These are phyloP conservation scores for Gymnothorax reevesii DNA, from an alignment of 2,797 vertebrate species.

Conservation along the genomic window DNA sequence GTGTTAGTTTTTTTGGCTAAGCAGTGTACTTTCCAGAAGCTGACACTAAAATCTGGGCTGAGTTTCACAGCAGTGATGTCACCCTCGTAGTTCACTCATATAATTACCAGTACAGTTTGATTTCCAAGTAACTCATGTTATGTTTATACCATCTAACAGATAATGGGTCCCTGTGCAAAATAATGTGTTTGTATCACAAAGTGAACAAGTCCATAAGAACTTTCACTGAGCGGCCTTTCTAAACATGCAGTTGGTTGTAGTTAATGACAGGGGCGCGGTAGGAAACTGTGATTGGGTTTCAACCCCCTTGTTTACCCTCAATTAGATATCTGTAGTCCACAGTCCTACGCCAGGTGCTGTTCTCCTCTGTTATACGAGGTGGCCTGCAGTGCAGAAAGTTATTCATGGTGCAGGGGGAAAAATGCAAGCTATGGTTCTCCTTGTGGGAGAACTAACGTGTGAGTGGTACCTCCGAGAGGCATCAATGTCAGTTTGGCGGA, in stretches of 20 bases:
- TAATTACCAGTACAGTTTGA: neutral
- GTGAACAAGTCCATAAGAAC: neutral
- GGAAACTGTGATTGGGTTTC: neutral
- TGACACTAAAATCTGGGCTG: neutral
- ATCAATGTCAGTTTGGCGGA: neutral
- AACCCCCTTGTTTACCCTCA: neutral
- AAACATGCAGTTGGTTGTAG: neutral
- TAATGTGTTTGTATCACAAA: neutral
- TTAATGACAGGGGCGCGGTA: neutral
- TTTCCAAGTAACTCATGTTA: neutral
- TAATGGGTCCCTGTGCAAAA: neutral
- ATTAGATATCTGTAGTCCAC: neutral
- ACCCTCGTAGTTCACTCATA: neutral
- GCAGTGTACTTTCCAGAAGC: neutral
- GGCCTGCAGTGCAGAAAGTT: neutral
- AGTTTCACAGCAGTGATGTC: neutral
- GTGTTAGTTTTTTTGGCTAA: too few species aligned
- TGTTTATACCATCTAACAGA: neutral
- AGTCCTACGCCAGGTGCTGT: neutral
- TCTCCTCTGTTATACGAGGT: neutral
- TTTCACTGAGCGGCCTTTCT: constrained; percentile 4
- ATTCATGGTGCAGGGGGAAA: neutral
- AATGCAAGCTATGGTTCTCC: neutral
- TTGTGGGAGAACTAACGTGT: neutral
- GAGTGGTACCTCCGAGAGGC: neutral